Evolutionary conservation across 2,113 vertebrate species (phyloP).

Genomic region (Neopipo cinnamomea): DNA sequence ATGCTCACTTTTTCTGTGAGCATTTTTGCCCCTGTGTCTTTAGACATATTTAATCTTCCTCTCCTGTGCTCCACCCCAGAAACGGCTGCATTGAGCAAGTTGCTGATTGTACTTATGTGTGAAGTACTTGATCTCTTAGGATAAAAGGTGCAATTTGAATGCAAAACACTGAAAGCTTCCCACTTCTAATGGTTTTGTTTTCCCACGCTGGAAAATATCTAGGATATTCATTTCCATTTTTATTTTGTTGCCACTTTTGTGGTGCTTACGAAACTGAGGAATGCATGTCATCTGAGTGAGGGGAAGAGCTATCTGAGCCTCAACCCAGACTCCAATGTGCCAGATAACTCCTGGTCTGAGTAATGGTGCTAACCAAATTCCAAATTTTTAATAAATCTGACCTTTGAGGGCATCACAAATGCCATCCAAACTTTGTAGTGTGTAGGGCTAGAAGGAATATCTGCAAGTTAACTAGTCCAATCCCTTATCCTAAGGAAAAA

Average conservation of each 20-base stretch:
- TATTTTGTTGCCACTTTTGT: slow-evolving; percentile 30
- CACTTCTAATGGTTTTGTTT: slow-evolving; percentile 21
- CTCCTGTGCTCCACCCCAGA: slow-evolving; percentile 1
- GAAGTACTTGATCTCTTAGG: slow-evolving; percentile 37
- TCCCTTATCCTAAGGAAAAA: not conserved
- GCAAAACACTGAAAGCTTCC: slow-evolving; percentile 22
- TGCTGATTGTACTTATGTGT: not conserved
- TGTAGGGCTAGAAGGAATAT: not conserved
- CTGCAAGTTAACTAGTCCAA: not conserved
- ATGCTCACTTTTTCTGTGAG: not conserved
- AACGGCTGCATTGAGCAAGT: not conserved
- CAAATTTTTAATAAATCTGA: not conserved
- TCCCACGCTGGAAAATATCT: slow-evolving; percentile 24
- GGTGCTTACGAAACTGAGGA: not conserved
- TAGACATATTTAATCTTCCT: not conserved
- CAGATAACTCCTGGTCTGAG: not conserved
- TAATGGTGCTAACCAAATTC: not conserved
- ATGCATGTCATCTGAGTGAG: not conserved
- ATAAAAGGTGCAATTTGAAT: slow-evolving; percentile 55
- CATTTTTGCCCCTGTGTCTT: not conserved
- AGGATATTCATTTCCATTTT: slow-evolving; percentile 40
- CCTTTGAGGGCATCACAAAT: not conserved
- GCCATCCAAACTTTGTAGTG: not conserved
- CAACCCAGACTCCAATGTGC: not conserved
- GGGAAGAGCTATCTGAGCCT: not conserved